These are phyloP conservation scores for Ochropleura leucogaster DNA, from an alignment of 2,888 invertebrate species.

Conservation along the genomic window DNA sequence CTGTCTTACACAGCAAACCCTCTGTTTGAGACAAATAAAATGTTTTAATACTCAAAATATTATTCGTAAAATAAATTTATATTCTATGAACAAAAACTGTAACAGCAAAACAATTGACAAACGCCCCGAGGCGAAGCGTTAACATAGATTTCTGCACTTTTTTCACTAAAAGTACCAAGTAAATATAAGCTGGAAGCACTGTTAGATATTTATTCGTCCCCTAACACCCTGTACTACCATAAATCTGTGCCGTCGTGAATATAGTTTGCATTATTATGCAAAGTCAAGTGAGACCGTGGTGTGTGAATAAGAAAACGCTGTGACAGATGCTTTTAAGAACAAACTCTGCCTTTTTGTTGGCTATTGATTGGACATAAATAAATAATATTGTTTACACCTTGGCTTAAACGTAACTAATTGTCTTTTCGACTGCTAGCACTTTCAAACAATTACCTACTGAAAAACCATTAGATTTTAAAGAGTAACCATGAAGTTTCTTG, in stretches of 20 bases:
- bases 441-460: neutral
- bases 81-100: neutral
- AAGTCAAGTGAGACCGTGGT: conserved; percentile 78
- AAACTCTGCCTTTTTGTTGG: conserved; percentile 40
- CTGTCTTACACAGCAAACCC: neutral
- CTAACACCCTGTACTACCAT: conserved; percentile 76
- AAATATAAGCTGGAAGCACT: conserved; percentile 70
- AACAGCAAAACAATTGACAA: conserved; percentile 14
- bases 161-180: conserved; percentile 62
- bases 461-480: too few relatives aligned
- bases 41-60: neutral
- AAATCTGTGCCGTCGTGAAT: conserved; percentile 83
- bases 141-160: conserved; percentile 49
- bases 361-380: conserved; percentile 49
- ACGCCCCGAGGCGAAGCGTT: conserved; percentile 18
- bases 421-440: neutral
- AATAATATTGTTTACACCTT: neutral
- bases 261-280: conserved; percentile 86
- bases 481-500: too few relatives aligned
- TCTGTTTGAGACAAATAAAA: neutral
- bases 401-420: neutral
- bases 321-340: conserved; percentile 69
- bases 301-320: conserved; percentile 72
- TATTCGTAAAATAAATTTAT: neutral
- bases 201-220: conserved; percentile 80